Evolutionary conservation across 2,797 vertebrate species (phyloP).

Genomic region (Hirundo rustica): DNA sequence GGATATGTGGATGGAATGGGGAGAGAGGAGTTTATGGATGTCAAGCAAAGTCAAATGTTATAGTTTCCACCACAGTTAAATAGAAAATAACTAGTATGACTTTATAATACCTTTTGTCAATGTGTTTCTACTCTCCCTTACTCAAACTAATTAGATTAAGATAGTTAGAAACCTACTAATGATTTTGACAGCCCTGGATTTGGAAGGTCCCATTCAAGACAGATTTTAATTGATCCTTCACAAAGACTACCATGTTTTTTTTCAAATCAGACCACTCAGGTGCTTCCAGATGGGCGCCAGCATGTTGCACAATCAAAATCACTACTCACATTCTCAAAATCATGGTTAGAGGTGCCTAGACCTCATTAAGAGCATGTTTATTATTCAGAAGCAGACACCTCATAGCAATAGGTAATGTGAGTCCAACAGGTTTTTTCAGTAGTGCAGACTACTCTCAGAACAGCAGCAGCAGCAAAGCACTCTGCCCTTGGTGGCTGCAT

Average conservation of each 20-base stretch:
- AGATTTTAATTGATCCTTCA: not conserved
- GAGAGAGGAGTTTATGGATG: not conserved
- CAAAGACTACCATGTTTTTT: not conserved
- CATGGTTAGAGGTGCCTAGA: not conserved
- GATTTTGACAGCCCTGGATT: not conserved
- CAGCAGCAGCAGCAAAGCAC: constrained; percentile 28
- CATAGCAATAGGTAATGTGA: not conserved
- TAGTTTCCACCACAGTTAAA: not conserved
- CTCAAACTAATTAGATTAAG: not conserved
- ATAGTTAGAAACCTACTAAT: not conserved
- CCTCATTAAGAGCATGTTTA: constrained; percentile 5
- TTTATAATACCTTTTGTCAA: not conserved
- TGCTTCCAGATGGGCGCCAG: constrained; percentile 35
- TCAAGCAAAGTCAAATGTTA: not conserved
- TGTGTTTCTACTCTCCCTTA: not conserved
- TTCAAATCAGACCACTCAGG: not conserved
- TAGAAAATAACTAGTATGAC: not conserved
- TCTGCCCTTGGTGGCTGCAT: constrained; percentile 61
- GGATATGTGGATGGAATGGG: rapidly evolving
- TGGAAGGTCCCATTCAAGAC: not conserved
- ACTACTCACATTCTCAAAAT: not conserved
- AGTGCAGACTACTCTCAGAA: not conserved
- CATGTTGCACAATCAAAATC: not conserved
- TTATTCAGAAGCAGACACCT: not conserved
- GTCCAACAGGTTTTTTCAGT: not conserved